Conservation (phyloP, 2,888 invertebrate species). For the Quadriops clusia region DNA sequence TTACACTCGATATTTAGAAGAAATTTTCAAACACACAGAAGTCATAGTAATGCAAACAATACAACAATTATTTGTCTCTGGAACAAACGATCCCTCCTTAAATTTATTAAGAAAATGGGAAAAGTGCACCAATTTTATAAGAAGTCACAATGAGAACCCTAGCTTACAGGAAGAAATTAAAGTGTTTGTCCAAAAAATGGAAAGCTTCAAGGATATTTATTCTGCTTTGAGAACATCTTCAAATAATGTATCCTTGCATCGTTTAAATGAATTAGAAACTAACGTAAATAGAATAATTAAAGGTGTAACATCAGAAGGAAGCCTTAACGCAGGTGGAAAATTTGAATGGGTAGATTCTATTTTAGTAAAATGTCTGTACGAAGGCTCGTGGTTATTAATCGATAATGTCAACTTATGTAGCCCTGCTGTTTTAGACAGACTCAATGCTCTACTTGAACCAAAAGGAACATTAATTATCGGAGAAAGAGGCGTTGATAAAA, state of each 20-base stretch:
- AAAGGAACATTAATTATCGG: conserved; percentile 80
- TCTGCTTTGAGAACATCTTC: conserved; percentile 22
- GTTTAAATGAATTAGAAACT: too few species aligned
- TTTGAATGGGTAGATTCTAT: conserved; percentile 90
- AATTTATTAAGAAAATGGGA: conserved; percentile 31
- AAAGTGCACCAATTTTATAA: conserved; percentile 19
- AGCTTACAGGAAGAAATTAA: conserved; percentile 37
- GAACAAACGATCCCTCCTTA: conserved; percentile 21
- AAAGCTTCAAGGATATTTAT: conserved; percentile 29
- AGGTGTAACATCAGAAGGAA: conserved; percentile 42
- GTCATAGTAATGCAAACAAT: conserved; percentile 41
- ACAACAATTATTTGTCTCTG: conserved; percentile 37
- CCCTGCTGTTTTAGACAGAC: conserved; percentile 88
- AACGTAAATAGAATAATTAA: too few species aligned
- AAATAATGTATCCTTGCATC: too few species aligned
- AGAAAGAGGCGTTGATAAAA: conserved; percentile 71
- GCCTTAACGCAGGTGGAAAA: conserved; percentile 72
- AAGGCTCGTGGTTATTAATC: conserved; percentile 73
- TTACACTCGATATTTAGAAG: conserved; percentile 62
- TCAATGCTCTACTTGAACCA: conserved; percentile 92
- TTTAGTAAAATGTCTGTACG: conserved; percentile 70
- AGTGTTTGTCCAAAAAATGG: conserved; percentile 35
- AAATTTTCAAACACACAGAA: conserved; percentile 48
- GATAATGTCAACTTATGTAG: conserved; percentile 95
- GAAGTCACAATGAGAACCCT: conserved; percentile 21